Conservation (phyloP, 1,140 invertebrate genomes). For the Drosophila kanapiae region DNA sequence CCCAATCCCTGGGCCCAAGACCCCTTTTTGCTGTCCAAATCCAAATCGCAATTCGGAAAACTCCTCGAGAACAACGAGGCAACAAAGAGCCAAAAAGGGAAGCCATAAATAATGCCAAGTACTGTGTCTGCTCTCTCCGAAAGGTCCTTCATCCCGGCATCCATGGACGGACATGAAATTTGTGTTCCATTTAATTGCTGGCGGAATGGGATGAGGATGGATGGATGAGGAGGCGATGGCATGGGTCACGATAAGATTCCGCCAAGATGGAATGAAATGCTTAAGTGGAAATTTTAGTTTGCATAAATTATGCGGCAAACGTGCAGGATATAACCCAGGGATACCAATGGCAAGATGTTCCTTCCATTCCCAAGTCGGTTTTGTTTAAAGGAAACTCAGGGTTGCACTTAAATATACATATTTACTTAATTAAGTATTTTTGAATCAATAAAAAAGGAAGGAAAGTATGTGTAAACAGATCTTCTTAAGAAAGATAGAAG, state of each 20-base stretch:
- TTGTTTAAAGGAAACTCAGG: neutral
- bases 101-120: conserved; percentile 76
- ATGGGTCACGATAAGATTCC: conserved; percentile 38
- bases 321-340: conserved; percentile 32
- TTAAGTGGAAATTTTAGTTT: conserved; percentile 76
- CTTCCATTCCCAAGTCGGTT: neutral
- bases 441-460: too few relatives aligned
- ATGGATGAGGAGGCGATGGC: neutral
- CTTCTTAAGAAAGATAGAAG: too few relatives aligned
- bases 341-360: conserved; percentile 20
- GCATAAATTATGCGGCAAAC: conserved; percentile 71
- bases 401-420: neutral
- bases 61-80: conserved; percentile 50
- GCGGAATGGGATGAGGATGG: neutral
- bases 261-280: conserved; percentile 49
- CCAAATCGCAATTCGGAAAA: conserved; percentile 37
- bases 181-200: conserved; percentile 68
- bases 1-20: neutral
- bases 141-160: conserved; percentile 11
- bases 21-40: conserved; percentile 2
- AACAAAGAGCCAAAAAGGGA: conserved; percentile 50
- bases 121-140: conserved; percentile 58
- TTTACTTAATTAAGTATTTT: neutral
- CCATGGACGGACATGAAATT: conserved; percentile 50
- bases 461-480: too few relatives aligned